phyloP scores from a whole-genome alignment of 2,797 vertebrate genomes.

The Acestrorhynchus altus region DNA sequence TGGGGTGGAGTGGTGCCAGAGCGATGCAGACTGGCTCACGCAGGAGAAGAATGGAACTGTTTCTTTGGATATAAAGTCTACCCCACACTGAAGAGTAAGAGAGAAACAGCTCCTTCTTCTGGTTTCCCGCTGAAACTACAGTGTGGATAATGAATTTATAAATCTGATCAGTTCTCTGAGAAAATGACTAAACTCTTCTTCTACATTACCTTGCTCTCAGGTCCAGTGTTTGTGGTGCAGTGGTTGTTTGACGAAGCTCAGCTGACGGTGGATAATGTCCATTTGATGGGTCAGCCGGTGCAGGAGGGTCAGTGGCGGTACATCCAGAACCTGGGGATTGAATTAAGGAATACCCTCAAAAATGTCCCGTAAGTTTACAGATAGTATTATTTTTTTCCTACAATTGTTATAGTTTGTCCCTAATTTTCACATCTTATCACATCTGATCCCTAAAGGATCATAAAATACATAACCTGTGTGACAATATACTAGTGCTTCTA shows the following conservation, averaged over 20 bases:
- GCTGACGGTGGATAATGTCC: slow-evolving; percentile 93
- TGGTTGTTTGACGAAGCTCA: slow-evolving; percentile 99
- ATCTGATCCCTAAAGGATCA: too few species aligned
- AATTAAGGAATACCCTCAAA: slow-evolving; percentile 92
- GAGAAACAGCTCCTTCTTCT: slow-evolving; percentile 27
- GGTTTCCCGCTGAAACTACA: slow-evolving; percentile 19
- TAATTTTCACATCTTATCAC: too few species aligned
- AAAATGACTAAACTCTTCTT: too few species aligned
- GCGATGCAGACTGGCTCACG: slow-evolving; percentile 86
- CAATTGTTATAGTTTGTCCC: too few species aligned
- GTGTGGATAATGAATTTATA: too few species aligned
- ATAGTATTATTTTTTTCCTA: too few species aligned
- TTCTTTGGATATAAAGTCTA: slow-evolving; percentile 98
- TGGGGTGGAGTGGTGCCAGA: slow-evolving; percentile 93
- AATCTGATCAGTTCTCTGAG: too few species aligned
- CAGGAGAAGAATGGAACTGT: slow-evolving; percentile 97
- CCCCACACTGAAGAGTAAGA: slow-evolving; percentile 92
- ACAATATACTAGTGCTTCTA: too few species aligned
- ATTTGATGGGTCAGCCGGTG: slow-evolving; percentile 93
- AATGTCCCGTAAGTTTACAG: slow-evolving; percentile 86
- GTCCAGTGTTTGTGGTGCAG: slow-evolving; percentile 96
- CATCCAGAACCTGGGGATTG: slow-evolving; percentile 93
- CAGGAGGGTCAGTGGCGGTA: slow-evolving; percentile 97
- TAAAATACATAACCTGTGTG: too few species aligned
- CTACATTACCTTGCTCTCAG: slow-evolving; percentile 65